Conservation (phyloP, 2,888 invertebrate genomes). For the Parelbella ahira region DNA sequence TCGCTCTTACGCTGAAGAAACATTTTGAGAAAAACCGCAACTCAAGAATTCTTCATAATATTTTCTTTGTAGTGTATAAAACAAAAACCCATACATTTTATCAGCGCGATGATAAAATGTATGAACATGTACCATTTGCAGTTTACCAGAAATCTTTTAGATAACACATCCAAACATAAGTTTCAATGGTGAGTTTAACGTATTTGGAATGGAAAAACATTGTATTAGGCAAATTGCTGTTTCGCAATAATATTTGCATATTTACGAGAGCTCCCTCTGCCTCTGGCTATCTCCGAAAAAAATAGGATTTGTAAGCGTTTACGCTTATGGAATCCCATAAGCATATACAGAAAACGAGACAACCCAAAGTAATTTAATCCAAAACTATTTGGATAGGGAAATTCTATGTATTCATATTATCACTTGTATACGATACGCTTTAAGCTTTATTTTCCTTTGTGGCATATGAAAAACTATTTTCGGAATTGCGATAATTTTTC, state of each 20-base stretch:
- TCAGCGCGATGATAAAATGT: too few species aligned
- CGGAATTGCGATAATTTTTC: too few species aligned
- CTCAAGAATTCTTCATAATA: too few species aligned
- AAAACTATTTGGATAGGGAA: constrained; percentile 1
- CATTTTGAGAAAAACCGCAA: too few species aligned
- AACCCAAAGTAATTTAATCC: constrained; percentile 2
- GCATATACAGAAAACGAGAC: constrained; percentile 4
- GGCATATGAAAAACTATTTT: too few species aligned
- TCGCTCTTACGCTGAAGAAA: too few species aligned
- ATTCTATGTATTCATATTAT: neutral
- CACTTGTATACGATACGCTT: neutral
- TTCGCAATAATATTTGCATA: constrained; percentile 16
- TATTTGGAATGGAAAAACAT: constrained; percentile 17
- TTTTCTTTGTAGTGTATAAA: too few species aligned
- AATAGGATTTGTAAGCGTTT: constrained; percentile 14
- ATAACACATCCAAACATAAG: too few species aligned
- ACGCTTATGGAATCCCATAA: constrained; percentile 16
- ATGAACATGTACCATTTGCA: too few species aligned
- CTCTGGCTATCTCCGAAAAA: constrained; percentile 11
- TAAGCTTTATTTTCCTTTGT: too few species aligned
- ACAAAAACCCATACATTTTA: too few species aligned
- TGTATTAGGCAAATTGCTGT: constrained; percentile 13
- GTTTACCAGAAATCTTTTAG: too few species aligned
- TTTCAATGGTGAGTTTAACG: constrained; percentile 16
- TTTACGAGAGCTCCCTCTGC: constrained; percentile 10